Base-by-base conservation (phyloP, 2,797 vertebrate species). In the Hybognathus amarus region DNA sequence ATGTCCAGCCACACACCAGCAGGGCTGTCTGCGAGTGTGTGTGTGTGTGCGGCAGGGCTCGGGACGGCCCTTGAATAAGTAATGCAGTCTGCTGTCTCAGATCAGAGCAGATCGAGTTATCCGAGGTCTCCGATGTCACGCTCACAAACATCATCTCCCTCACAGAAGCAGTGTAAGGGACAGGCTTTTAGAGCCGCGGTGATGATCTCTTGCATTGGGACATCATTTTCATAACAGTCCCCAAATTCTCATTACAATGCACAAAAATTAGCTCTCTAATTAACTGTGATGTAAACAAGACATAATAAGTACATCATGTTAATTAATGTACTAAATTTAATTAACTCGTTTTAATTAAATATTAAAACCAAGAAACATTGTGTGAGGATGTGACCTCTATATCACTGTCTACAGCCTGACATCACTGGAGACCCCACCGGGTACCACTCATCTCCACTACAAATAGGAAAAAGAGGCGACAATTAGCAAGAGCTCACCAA, bases 51-150 rank as follows among this genome's bases (percentile, higher is more conserved):
- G 38, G 47, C 81, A 13, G 42, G 80, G 82, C 76, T 56, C 83
- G 74, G 82, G 80, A 78, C 61, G 83, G 66, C 36, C 36, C 24
- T 79, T 93, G 88, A 95, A 95, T 94, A 93, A 94, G 84, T 94
- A 74, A 95, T 92, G 87, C 24, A 73, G 69, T 84, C 83, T n/a
- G 79, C 85, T 84, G 89, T 90, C 91, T 93, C 88, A 85, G 75
- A 89, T 79, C 42, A 50, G 86, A 82, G 64, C 77, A 42, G 90
- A 93, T 94, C 92, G 90, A 59, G 87, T 90, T 93, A 79, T 85
- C 83, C 56, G 80, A 69, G 85, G 90, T 90, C 91, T 91, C 78
- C 38, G 5, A 88, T 93, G 89, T 91, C 91, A 85, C 84, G 38
- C 17, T 24, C 30, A 38, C 4, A 17, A 24, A 40, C 74, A 27